A percentile compares a stretch with the other conserved stretches of the same genome.
Conservation (phyloP, 1,140 invertebrate species). For the Bombyx mori region ASM3026992v2 NC_085112.1:7037501-7038000, state of each 20-base stretch:
- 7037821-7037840: neutral
- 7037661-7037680: slow-evolving; percentile 97
- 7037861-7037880: too few species aligned
- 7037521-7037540: too few species aligned
- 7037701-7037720: slow-evolving; percentile 97
- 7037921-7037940: too few species aligned
- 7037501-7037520: too few species aligned
- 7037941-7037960: too few species aligned
- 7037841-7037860: neutral
- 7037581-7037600: too few species aligned
- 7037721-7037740: slow-evolving; percentile 92
- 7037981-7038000: too few species aligned
- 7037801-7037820: slow-evolving; percentile 74
- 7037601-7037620: slow-evolving; percentile 92
- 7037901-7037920: too few species aligned
- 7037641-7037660: slow-evolving; percentile 94
- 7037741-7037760: slow-evolving; percentile 99
- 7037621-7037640: slow-evolving; percentile 98
- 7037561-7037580: too few species aligned
- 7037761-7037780: slow-evolving; percentile 98
- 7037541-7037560: too few species aligned
- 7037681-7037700: slow-evolving; percentile 95
- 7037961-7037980: too few species aligned
- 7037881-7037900: too few species aligned
- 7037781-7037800: slow-evolving; percentile 97